A percentile compares a stretch with the other conserved stretches of the same genome.
Conservation (phyloP, 2,113 vertebrate species). For the Dicentrarchus labrax region DNA sequence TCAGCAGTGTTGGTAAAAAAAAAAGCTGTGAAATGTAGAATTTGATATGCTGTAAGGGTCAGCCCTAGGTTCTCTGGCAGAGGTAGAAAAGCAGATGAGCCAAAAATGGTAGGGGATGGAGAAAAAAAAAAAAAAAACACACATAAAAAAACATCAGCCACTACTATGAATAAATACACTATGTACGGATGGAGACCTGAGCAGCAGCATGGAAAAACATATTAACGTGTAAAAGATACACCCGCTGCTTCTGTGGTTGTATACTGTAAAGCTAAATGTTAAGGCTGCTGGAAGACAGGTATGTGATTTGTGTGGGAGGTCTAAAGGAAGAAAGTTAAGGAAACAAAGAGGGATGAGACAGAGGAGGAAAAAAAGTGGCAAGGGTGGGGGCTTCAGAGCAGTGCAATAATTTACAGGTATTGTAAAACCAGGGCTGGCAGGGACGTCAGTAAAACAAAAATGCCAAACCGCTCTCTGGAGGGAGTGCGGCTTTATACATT, state of each 20-base stretch:
- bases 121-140: conserved; percentile 1
- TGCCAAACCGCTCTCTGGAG: conserved; percentile 69
- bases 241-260: conserved; percentile 4
- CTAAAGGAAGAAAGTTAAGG: conserved; percentile 41
- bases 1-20: conserved; percentile 63
- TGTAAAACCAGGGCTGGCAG: conserved; percentile 69
- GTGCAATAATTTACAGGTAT: conserved; percentile 70
- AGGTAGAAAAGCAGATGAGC: conserved; percentile 49
- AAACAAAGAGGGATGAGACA: conserved; percentile 58
- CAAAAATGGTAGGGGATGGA: conserved; percentile 49
- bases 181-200: conserved; percentile 32
- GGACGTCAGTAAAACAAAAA: conserved; percentile 75
- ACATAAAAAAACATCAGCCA: conserved; percentile 11
- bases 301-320: conserved; percentile 43
- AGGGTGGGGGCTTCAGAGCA: conserved; percentile 14
- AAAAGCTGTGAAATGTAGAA: conserved; percentile 74
- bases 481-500: conserved; percentile 59
- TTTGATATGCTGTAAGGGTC: conserved; percentile 74
- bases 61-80: conserved; percentile 57
- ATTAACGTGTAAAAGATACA: conserved; percentile 44
- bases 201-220: conserved; percentile 36
- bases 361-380: not conserved
- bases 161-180: conserved; percentile 37
- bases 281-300: conserved; percentile 30
- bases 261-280: conserved; percentile 6